Evolutionary conservation across 2,888 invertebrate genomes (phyloP).

Genomic region (Melanotus villosus): DNA sequence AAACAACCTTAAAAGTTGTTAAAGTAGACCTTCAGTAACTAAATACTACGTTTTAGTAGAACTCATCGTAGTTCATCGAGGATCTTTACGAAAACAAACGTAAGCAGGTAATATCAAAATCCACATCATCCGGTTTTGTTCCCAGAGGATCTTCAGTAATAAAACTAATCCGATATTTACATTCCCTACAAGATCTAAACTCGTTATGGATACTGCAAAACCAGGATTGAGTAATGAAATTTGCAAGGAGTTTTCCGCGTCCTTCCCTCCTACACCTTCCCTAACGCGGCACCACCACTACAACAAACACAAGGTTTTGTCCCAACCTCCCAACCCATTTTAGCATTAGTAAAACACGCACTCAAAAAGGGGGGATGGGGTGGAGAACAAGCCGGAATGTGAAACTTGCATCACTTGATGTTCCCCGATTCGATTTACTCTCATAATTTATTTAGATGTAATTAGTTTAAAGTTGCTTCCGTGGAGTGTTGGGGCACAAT

Average conservation of each 20-base stretch:
- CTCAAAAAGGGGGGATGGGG: no score
- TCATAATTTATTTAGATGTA: slow-evolving; percentile 16
- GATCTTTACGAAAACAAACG: background rate
- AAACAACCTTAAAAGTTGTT: no score
- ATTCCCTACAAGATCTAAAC: slow-evolving; percentile 14
- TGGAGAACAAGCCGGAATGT: no score
- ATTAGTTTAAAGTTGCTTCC: slow-evolving; percentile 8
- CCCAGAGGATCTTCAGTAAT: background rate
- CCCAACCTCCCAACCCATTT: background rate
- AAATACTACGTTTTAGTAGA: no score
- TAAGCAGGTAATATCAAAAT: background rate
- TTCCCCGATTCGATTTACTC: background rate
- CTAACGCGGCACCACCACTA: no score
- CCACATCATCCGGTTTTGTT: background rate
- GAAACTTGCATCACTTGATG: background rate
- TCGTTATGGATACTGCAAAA: slow-evolving; percentile 13
- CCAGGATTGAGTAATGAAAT: slow-evolving; percentile 19
- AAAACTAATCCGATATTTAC: slow-evolving; percentile 16
- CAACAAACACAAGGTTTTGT: background rate
- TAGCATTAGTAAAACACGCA: background rate
- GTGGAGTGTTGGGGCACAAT: background rate
- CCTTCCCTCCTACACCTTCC: no score
- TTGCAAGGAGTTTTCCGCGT: no score
- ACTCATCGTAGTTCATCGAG: no score
- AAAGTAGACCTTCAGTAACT: no score